These are phyloP conservation scores for Knipowitschia caucasica DNA, from an alignment of 2,797 vertebrate species.

Conservation along the genomic window DNA sequence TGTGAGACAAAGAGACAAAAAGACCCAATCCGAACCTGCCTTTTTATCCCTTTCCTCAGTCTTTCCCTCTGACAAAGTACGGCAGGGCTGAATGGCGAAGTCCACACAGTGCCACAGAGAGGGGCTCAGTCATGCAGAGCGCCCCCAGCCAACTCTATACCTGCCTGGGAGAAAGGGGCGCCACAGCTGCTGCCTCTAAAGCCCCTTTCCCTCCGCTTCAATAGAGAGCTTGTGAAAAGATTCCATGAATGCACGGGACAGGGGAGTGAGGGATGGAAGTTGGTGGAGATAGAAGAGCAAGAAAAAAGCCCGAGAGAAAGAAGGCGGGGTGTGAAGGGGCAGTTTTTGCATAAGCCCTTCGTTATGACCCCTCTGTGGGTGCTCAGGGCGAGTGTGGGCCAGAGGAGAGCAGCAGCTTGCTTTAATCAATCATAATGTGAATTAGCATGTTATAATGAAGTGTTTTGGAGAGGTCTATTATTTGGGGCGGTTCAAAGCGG, in stretches of 20 bases:
- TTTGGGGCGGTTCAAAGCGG: slow-evolving; percentile 65
- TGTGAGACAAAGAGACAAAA: slow-evolving; percentile 66
- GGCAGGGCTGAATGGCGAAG: slow-evolving; percentile 60
- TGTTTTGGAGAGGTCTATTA: slow-evolving; percentile 60
- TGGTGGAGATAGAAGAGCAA: slow-evolving; percentile 38
- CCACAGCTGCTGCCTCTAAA: slow-evolving; percentile 72
- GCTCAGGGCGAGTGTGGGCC: slow-evolving; percentile 47
- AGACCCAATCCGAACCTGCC: slow-evolving; percentile 56
- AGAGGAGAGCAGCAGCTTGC: slow-evolving; percentile 53
- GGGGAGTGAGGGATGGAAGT: slow-evolving; percentile 60
- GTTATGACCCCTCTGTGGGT: slow-evolving; percentile 50
- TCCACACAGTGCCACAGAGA: slow-evolving; percentile 40
- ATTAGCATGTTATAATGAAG: slow-evolving; percentile 77
- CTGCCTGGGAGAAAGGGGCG: slow-evolving; percentile 66
- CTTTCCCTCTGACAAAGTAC: slow-evolving; percentile 68
- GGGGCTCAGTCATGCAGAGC: slow-evolving; percentile 73
- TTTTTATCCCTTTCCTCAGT: slow-evolving; percentile 50
- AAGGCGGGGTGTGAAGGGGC: slow-evolving; percentile 1
- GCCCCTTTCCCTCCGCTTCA: slow-evolving; percentile 68
- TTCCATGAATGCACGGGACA: slow-evolving; percentile 62
- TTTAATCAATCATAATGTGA: slow-evolving; percentile 77
- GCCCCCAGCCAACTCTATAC: slow-evolving; percentile 69
- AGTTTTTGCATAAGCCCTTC: slow-evolving; percentile 46
- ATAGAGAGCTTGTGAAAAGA: slow-evolving; percentile 73
- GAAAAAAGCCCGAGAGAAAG: slow-evolving; percentile 8